Conservation (phyloP, 2,797 vertebrate species). For the Okamejei kenojei region DNA sequence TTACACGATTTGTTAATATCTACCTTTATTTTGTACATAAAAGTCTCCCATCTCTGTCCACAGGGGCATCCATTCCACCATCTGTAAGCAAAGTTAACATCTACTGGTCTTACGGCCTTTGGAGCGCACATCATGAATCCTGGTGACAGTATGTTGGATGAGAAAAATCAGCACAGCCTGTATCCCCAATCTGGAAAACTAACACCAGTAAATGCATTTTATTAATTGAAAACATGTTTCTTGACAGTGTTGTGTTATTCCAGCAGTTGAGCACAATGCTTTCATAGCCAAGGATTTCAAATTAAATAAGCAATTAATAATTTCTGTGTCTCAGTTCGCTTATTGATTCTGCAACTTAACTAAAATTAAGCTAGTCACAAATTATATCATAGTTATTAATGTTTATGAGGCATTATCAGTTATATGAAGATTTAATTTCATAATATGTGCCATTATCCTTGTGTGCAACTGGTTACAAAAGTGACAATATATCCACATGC, state of each 20-base stretch:
- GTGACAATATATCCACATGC: background rate
- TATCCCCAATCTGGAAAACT: background rate
- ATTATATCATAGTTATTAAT: background rate
- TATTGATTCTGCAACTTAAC: background rate
- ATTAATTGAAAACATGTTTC: background rate
- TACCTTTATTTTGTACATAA: background rate
- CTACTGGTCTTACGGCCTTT: background rate
- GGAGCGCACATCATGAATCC: background rate
- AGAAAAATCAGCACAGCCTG: background rate
- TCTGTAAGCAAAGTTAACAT: background rate
- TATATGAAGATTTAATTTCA: background rate
- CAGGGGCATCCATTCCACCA: background rate
- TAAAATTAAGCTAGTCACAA: background rate
- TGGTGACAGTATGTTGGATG: background rate
- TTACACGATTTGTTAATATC: background rate
- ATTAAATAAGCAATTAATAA: background rate
- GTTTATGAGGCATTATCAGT: constrained; percentile 19
- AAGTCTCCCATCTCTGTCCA: background rate
- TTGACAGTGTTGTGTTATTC: background rate
- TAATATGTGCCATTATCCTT: background rate
- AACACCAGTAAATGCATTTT: background rate
- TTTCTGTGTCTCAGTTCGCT: constrained; percentile 2
- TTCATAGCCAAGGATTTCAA: background rate
- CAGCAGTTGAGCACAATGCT: background rate
- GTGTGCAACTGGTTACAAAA: background rate